These are phyloP conservation scores for Bombus terrestris DNA, from an alignment of 1,140 invertebrate species.

Conservation along the genomic window DNA sequence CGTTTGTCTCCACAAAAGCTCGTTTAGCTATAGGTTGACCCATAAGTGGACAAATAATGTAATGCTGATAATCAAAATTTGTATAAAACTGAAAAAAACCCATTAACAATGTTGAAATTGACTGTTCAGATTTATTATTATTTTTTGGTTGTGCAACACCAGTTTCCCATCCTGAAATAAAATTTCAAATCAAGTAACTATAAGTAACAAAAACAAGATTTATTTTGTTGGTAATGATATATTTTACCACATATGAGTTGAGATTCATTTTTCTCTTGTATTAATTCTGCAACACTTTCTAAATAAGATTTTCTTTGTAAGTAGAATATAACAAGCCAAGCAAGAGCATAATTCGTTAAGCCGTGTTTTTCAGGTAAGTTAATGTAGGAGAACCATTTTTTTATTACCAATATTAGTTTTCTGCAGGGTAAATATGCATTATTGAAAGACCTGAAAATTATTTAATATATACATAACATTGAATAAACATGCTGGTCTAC, in stretches of 20 bases:
- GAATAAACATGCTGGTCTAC: background rate
- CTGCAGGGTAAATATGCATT: slow-evolving; percentile 72
- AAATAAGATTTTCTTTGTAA: slow-evolving; percentile 63
- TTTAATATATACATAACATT: slow-evolving; percentile 16
- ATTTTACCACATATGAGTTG: slow-evolving; percentile 58
- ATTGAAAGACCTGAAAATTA: slow-evolving; percentile 74
- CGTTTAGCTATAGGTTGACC: slow-evolving; percentile 74
- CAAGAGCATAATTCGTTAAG: slow-evolving; percentile 58
- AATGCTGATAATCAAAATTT: slow-evolving; percentile 78
- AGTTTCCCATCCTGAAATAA: slow-evolving; percentile 63
- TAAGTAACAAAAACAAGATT: background rate
- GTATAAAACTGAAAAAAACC: slow-evolving; percentile 82
- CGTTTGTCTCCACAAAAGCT: slow-evolving; percentile 57
- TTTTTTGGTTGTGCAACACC: slow-evolving; percentile 28
- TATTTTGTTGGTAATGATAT: slow-evolving; percentile 16
- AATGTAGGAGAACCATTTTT: slow-evolving; percentile 78
- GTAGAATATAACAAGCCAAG: slow-evolving; percentile 69
- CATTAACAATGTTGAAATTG: slow-evolving; percentile 70
- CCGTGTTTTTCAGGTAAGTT: slow-evolving; percentile 23
- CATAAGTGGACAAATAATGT: slow-evolving; percentile 80
- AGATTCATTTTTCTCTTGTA: slow-evolving; percentile 44
- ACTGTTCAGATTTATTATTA: background rate
- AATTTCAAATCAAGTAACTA: slow-evolving; percentile 8
- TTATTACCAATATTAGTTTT: slow-evolving; percentile 77
- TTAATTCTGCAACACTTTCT: slow-evolving; percentile 65